These are phyloP conservation scores for Allygus modestus DNA, from an alignment of 2,888 invertebrate genomes.

Conservation along the genomic window DNA sequence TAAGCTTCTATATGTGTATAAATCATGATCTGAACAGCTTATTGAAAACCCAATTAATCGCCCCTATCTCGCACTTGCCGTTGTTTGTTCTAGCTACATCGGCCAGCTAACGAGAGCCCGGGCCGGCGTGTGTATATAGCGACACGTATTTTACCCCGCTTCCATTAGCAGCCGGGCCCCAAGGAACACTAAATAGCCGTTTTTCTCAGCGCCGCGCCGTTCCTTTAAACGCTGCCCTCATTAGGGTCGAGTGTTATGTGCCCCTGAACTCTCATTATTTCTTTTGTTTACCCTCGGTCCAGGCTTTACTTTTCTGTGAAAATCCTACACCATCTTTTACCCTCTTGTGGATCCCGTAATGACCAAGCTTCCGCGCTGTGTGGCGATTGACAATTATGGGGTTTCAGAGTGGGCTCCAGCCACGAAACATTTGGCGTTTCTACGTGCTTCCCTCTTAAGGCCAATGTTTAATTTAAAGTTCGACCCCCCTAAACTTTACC, in stretches of 20 bases:
- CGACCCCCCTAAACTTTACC: no score
- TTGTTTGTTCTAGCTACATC: no score
- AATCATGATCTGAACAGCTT: no score
- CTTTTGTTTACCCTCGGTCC: constrained; percentile 8
- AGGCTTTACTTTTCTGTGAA: not conserved
- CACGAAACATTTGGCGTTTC: no score
- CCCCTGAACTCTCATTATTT: constrained; percentile 32
- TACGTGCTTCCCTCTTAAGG: no score
- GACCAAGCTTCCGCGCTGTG: not conserved
- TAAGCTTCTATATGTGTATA: no score
- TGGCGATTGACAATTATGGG: not conserved
- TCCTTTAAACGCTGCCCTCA: constrained; percentile 2
- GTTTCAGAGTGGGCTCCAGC: no score
- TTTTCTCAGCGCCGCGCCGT: not conserved
- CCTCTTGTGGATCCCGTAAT: not conserved
- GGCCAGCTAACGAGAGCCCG: no score
- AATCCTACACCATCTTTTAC: not conserved
- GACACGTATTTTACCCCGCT: not conserved
- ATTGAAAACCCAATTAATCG: no score
- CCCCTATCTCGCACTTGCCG: no score
- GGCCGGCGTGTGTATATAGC: no score
- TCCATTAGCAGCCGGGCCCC: not conserved
- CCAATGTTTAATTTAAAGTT: no score
- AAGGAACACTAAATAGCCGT: not conserved
- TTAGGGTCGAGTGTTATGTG: constrained; percentile 13